These are phyloP conservation scores for Strigamia transsilvanica DNA, from an alignment of 2,888 invertebrate genomes.

Conservation along the genomic window DNA sequence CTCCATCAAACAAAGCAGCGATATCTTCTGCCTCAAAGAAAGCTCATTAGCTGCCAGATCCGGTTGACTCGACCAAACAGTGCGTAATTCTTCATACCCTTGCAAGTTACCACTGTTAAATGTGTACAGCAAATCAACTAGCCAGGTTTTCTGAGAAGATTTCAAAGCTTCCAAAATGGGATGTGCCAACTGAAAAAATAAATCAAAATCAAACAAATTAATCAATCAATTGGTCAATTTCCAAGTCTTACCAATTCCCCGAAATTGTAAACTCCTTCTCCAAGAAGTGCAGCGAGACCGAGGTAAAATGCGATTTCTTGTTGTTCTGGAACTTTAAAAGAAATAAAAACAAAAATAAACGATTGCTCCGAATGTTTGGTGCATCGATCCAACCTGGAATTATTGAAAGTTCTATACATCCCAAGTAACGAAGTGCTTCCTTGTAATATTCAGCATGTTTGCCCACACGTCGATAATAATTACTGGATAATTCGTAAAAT, in stretches of 20 bases:
- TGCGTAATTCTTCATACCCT: constrained; percentile 76
- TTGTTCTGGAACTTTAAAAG: constrained; percentile 69
- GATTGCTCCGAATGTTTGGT: neutral
- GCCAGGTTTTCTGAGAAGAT: constrained; percentile 84
- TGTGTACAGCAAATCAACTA: constrained; percentile 82
- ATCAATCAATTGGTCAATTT: neutral
- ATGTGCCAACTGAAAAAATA: constrained; percentile 80
- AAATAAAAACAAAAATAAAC: constrained; percentile 31
- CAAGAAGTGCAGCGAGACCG: constrained; percentile 91
- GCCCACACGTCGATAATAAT: constrained; percentile 84
- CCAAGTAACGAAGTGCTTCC: constrained; percentile 82
- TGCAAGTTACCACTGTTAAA: constrained; percentile 86
- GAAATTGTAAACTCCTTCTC: constrained; percentile 95
- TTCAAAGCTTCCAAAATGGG: constrained; percentile 87
- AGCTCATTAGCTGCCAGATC: constrained; percentile 84
- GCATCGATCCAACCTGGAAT: constrained; percentile 65
- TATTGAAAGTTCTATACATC: constrained; percentile 76
- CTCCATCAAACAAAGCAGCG: constrained; percentile 95
- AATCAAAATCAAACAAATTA: constrained; percentile 9
- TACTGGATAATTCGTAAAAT: constrained; percentile 91
- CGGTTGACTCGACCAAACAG: constrained; percentile 80
- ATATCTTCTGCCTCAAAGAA: constrained; percentile 89
- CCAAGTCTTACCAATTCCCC: constrained; percentile 80
- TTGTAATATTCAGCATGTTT: constrained; percentile 96
- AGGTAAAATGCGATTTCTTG: constrained; percentile 86